A percentile compares a stretch with the other conserved stretches of the same genome.
phyloP scores from a whole-genome alignment of 2,888 invertebrate species.

The Macaria notata region DNA sequence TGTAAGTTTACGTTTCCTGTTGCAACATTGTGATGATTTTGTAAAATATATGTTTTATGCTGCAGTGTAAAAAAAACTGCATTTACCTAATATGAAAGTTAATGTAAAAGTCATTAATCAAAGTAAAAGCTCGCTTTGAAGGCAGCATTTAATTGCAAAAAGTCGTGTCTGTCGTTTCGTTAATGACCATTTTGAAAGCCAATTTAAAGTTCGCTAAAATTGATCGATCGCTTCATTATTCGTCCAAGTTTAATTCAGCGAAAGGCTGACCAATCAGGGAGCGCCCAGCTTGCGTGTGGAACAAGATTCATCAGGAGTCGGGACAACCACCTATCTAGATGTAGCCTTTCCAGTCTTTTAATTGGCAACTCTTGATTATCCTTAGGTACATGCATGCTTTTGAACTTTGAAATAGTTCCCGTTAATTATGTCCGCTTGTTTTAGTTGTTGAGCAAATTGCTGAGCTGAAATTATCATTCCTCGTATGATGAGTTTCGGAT shows the following conservation, averaged over 20 bases:
- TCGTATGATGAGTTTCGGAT: constrained; percentile 2
- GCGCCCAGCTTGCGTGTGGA: constrained; percentile 58
- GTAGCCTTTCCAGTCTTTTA: constrained; percentile 57
- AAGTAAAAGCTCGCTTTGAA: too few relatives aligned
- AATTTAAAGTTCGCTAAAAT: constrained; percentile 14
- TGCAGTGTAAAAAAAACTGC: too few relatives aligned
- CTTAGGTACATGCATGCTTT: constrained; percentile 29
- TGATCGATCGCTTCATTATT: constrained; percentile 30
- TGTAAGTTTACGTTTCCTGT: neutral
- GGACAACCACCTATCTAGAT: constrained; percentile 61
- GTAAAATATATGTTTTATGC: too few relatives aligned
- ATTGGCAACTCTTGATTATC: constrained; percentile 64
- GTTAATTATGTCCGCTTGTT: constrained; percentile 22
- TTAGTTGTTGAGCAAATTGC: constrained; percentile 18
- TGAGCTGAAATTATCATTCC: constrained; percentile 12
- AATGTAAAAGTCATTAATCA: too few relatives aligned
- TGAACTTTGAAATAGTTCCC: constrained; percentile 30
- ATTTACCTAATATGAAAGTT: too few relatives aligned
- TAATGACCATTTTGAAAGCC: constrained; percentile 7
- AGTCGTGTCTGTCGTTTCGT: neutral
- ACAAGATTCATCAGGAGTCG: constrained; percentile 54
- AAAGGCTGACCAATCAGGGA: constrained; percentile 36
- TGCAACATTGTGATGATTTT: too few relatives aligned
- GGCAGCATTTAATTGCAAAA: too few relatives aligned
- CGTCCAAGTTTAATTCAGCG: constrained; percentile 18